These are phyloP conservation scores for Calliscelio sp. DNA, from an alignment of 2,888 invertebrate species.

Conservation along the genomic window DNA sequence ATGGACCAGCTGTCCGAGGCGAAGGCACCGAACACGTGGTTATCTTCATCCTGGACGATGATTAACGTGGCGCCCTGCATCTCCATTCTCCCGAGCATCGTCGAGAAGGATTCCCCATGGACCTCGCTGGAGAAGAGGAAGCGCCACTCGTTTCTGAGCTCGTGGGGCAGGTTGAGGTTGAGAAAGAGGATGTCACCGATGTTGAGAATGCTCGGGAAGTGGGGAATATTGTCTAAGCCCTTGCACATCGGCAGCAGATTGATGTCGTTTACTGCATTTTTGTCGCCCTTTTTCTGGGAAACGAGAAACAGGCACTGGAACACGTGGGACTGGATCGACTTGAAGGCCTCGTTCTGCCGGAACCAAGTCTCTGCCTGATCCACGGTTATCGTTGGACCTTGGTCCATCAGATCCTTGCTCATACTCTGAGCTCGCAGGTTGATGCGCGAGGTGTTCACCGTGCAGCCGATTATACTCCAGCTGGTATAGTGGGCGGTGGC, in stretches of 20 bases:
- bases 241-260: constrained; percentile 87
- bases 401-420: constrained; percentile 86
- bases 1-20: constrained; percentile 92
- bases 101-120: constrained; percentile 96
- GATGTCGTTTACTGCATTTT: constrained; percentile 86
- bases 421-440: constrained; percentile 88
- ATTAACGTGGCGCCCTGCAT: constrained; percentile 94
- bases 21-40: constrained; percentile 96
- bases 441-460: constrained; percentile 87
- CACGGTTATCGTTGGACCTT: constrained; percentile 84
- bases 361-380: constrained; percentile 87
- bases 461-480: constrained; percentile 89
- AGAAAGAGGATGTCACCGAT: constrained; percentile 93
- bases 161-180: constrained; percentile 92
- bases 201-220: constrained; percentile 92
- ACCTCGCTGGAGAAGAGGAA: constrained; percentile 94
- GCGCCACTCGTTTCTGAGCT: constrained; percentile 93
- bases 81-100: constrained; percentile 91
- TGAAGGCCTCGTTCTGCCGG: constrained; percentile 86
- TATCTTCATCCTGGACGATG: constrained; percentile 93
- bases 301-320: constrained; percentile 87
- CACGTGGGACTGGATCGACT: constrained; percentile 87
- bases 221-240: constrained; percentile 91
- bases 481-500: constrained; percentile 87
- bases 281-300: constrained; percentile 87